Percentiles rank a stretch among this genome's conserved stretches.
These are phyloP conservation scores for Hydropotes inermis DNA, from an alignment of 2,113 vertebrate species.

Conservation along the genomic window DNA sequence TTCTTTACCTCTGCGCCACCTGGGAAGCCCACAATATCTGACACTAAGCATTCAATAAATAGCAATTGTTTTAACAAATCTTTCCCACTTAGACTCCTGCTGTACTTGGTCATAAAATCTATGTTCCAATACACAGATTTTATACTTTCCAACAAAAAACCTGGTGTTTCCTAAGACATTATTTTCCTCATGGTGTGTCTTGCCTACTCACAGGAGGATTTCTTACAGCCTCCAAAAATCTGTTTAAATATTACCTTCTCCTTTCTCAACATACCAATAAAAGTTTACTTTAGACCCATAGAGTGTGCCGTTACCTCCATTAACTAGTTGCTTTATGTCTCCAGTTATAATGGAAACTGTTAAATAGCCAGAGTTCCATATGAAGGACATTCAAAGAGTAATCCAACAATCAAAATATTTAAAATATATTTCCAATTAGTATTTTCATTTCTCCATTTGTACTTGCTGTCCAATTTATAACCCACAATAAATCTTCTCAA, in stretches of 20 bases:
- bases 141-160: conserved; percentile 12
- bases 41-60: conserved; percentile 5
- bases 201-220: not conserved
- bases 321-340: not conserved
- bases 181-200: not conserved
- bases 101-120: not conserved
- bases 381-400: not conserved
- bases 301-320: not conserved
- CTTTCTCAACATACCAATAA: not conserved
- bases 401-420: not conserved
- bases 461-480: not conserved
- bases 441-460: not conserved
- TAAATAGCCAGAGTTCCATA: not conserved
- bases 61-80: not conserved
- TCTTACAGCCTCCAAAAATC: not conserved
- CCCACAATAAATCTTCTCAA: not conserved
- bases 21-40: not conserved
- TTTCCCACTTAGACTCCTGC: not conserved
- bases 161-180: not conserved
- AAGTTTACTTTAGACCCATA: not conserved
- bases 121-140: not conserved
- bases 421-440: not conserved
- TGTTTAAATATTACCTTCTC: not conserved
- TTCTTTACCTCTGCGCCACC: not conserved
- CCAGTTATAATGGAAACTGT: not conserved